Base-by-base conservation (phyloP, 1,140 invertebrate genomes). In the Lepidotrigona ventralis region DNA sequence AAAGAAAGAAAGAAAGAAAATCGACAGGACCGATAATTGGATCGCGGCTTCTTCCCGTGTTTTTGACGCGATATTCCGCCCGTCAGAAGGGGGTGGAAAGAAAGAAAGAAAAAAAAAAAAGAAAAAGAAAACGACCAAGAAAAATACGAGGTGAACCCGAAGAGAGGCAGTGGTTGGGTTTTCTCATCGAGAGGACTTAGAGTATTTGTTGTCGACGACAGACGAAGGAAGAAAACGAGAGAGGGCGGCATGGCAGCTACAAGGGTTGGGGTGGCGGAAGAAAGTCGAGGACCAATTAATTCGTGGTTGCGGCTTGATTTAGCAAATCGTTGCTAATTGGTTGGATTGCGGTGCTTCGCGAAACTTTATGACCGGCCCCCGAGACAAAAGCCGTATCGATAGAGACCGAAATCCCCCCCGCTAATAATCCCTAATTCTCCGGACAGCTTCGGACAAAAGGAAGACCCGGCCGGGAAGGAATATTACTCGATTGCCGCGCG, bases 281-380 rank as follows among this genome's bases (percentile, higher is more conserved):
- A 72, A 83, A 83, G 76, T 83, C 81, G 81, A 83, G 81, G 26
- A 79, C 81, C 81, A 83, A 83, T 83, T 83, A 83, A 83, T 79
- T 83, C 81, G 76, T 79, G 81, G 81, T 76, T 66, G 69, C 68
- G 69, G 69, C 81, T 83, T 79, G 81, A 83, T 83, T 83, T 83
- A 83, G 58, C 81, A 83, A 83, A 83, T 83, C 76, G 81, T 83
- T 78, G 68, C 69, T 83, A 83, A 83, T 83, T 83, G 81, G 81
- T 72, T 58, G 69, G 69, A 83, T 83, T 83, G 81, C 81, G 81
- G 81, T 83, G 76, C 76, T 72, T 83, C 76, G 81, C 76, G 76
- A 79, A 79, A 83, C 76, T 83, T 83, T 83, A 77, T 54, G 76
- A 58, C 69, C 26, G 51, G 58, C 68, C 39, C 39, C 39, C 69